Base-by-base conservation (phyloP, 2,113 vertebrate genomes). In the Apus apus region DNA sequence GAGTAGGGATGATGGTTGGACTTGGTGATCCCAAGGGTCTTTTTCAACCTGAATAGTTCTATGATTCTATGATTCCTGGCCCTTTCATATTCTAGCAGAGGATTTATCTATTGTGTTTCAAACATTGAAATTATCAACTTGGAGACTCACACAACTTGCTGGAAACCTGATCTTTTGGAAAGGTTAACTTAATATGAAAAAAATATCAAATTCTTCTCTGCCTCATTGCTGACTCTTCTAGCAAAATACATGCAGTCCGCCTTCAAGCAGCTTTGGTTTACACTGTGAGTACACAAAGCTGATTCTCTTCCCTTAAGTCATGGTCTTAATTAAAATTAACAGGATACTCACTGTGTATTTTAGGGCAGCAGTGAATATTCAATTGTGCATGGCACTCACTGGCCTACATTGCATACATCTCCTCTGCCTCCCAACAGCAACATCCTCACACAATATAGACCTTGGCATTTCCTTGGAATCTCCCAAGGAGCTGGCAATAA, bases 271-370 rank as follows among this genome's bases (percentile, higher is more conserved):
- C 53, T 84, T 73, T 72, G 70, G 22, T 68, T 87, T 85, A 87
- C 61, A 85, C 53, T 62, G 38, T 67, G 34, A 32, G 70, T 38
- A 60, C 43, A 67, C 43, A 87, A 62, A 94, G 38, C 80, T 38
- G 26, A 82, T 85, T 94, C 66, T 89, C 51, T 46, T 78, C 38
- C 45, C 38, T 82, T 85, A 91, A 25, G 50, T 34, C 18, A 51
- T 9, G 34, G 38, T 46, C 58, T 85, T 91, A 71, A 89, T 85
- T 94, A 91, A 87, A 91, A 91, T 68, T 48, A 94, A 72, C 38
- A 87, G 58, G 78, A 93, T 58, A 50, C 74, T 80, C 43, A 43
- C 43, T 30, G 48, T 65, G 16, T 64, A 67, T 72, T 82, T 91
- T 50, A 94, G 61, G 29, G 32, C 34, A 93, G 13, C 53, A 79